Evolutionary conservation across 2,888 invertebrate genomes (phyloP), one percentile per base, ranked within the genome.

Genomic region (Gnatocerus cornutus): DNA sequence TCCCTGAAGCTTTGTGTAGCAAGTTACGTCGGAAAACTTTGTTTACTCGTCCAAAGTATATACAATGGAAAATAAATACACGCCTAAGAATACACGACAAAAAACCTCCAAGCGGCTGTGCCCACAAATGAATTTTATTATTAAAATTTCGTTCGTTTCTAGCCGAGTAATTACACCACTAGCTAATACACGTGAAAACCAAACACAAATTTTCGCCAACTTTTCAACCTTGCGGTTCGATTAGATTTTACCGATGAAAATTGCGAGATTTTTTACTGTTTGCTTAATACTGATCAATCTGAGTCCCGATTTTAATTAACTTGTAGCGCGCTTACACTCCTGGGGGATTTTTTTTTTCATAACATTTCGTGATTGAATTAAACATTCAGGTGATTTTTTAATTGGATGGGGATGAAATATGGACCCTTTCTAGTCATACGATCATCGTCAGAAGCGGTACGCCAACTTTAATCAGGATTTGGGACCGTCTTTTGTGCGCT

Each of bases 401-500:
- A 61, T 61, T 61, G 48, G 37, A 21, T 8, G 21, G 56, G 39
- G 50, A 16, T n/a, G 30, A 46, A 46, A 46, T 46, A 46, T 46
- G 8, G 46, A 4, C n/a, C 46, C 30, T 37, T 55, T n/a, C 33
- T 10, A 12, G 12, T 2, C n/a, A 7, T 12, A 10, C 52, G 52
- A 37, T 55, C 55, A 55, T 55, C 55, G 39, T 39, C 55, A 8
- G 48, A 10, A 33, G 53, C 13, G 53, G 53, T 53, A 13, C 5
- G 65, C 52, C 64, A 33, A 65, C 61, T 66, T 66, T 69, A 69
- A 69, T 70, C 62, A 67, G 43, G 43, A 33, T 48, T 41, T 12
- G 48, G 58, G 53, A 46, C 55, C 56, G 63, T 70, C 70, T 67
- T 70, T 67, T 70, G 66, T 70, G 56, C 62, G 48, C 70, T 62